These are phyloP conservation scores for Eulemur macaco DNA, from an alignment of 2,113 vertebrate genomes.

Conservation along the genomic window DNA sequence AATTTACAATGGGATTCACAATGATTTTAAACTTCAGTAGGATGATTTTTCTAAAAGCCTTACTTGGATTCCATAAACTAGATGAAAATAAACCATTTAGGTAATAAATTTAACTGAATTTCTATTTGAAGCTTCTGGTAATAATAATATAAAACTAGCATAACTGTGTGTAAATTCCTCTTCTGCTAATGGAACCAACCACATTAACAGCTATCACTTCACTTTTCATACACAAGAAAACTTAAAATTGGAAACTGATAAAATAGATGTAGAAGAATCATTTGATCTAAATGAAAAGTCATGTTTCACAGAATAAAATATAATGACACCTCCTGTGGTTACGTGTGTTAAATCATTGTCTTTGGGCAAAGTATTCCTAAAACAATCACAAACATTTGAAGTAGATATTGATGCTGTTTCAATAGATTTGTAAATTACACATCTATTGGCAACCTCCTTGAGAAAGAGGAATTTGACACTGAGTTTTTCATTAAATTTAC, in stretches of 20 bases:
- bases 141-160: neutral
- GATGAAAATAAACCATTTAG: neutral
- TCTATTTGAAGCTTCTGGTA: neutral
- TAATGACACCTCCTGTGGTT: neutral
- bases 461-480: constrained; percentile 8
- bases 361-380: neutral
- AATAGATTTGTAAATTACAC: neutral
- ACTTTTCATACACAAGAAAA: neutral
- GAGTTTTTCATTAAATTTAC: neutral
- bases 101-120: neutral
- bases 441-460: neutral
- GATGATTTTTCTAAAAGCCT: neutral
- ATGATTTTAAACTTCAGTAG: neutral
- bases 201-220: neutral
- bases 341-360: neutral
- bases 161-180: neutral
- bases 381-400: neutral
- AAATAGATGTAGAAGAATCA: neutral
- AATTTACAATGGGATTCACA: neutral
- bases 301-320: neutral
- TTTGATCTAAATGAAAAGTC: neutral
- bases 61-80: neutral
- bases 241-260: neutral
- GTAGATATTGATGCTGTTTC: neutral
- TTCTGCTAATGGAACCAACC: neutral